Evolutionary conservation across 2,113 vertebrate species (phyloP), one percentile per base, ranked within the genome.

Genomic region (Paralichthys olivaceus): DNA sequence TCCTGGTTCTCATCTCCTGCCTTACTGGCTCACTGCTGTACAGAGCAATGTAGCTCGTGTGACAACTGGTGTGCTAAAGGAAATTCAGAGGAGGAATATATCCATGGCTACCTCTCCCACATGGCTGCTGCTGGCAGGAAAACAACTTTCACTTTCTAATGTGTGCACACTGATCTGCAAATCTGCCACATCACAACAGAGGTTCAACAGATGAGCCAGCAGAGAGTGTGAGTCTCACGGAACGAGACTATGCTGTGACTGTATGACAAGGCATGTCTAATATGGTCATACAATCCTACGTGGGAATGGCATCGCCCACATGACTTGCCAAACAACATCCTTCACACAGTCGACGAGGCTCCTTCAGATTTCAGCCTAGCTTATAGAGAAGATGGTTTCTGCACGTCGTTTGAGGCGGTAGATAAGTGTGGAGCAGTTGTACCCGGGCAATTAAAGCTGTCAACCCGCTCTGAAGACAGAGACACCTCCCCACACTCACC

Each of bases 401-500:
- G 63, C 37, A 77, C 73, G 77, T 20, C 55, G 72, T 64, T 72
- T 9, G 62, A 28, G 49, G 75, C 34, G 62, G 80, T 79, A 40
- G 1, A 2, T 11, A 11, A 12, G 83, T 83, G 62, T 56, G 4
- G 45, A 86, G 77, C 91, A 92, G 90, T 91, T 91, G 91, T 81
- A 64, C 37, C 63, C 53, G 40, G 66, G 53, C 62, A 70, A 69
- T 69, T 74, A 75, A 69, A 80, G 72, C 84, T 56, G 83, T 76
- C 81, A 79, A 17, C 69, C 63, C 51, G 63, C 45, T 7, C 51
- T 12, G 68, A 51, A 59, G 57, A 72, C 45, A 67, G 75, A 84
- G 66, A 29, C 54, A 28, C 54, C 56, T 74, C 54, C 83, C 78
- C 77, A 60, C 54, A 93, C 96, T 97, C 94, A 97, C 97, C 97